Evolutionary conservation across 1,140 invertebrate species (phyloP).

Genomic region (Drosophila busckii): DNA sequence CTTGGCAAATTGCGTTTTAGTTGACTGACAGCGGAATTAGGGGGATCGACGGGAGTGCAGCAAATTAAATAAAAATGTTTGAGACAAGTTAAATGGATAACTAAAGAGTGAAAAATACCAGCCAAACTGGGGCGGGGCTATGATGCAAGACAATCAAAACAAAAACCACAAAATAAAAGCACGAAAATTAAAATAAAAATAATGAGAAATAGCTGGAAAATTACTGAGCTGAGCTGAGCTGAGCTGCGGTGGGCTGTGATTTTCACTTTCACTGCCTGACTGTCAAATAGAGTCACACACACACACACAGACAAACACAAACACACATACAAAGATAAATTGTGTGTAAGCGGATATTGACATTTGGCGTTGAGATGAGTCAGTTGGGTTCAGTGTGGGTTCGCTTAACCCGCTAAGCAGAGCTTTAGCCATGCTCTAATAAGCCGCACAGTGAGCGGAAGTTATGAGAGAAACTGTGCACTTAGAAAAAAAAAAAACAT

Average conservation of each 20-base stretch:
- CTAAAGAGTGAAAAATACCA: conserved; percentile 25
- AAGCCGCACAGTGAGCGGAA: background rate
- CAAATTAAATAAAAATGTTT: background rate
- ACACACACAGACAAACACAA: conserved; percentile 20
- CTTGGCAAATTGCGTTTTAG: too few relatives aligned
- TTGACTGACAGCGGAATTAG: too few relatives aligned
- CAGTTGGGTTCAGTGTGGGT: conserved; percentile 2
- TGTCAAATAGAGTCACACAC: conserved; percentile 14
- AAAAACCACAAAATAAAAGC: conserved; percentile 6
- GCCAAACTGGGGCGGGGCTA: conserved; percentile 1
- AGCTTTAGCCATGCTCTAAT: conserved; percentile 14
- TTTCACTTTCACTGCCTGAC: conserved; percentile 61
- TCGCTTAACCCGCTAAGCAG: conserved; percentile 3
- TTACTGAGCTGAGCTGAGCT: conserved; percentile 35
- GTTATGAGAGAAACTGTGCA: too few relatives aligned
- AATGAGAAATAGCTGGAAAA: conserved; percentile 53
- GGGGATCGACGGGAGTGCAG: conserved; percentile 1
- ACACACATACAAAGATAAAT: conserved; percentile 6
- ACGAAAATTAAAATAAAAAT: conserved; percentile 11
- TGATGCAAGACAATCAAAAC: conserved; percentile 23
- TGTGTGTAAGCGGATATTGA: background rate
- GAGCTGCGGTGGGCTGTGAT: conserved; percentile 12
- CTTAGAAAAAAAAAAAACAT: too few relatives aligned
- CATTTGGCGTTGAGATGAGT: background rate
- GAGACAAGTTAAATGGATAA: conserved; percentile 59